phyloP scores from a whole-genome alignment of 2,888 invertebrate genomes.

The Agapetus fuscipes region DNA sequence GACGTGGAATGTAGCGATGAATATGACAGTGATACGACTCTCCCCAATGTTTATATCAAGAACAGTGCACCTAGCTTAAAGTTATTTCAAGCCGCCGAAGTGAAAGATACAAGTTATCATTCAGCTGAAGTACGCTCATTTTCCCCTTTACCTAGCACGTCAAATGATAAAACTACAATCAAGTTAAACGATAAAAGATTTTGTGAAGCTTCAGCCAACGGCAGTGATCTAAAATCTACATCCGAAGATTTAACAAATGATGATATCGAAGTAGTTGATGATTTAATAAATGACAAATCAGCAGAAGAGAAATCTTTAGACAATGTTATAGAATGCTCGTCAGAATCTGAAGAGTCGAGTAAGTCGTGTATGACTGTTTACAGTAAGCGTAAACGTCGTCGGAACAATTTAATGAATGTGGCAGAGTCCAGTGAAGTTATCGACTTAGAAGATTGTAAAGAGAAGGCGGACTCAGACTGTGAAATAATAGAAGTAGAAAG shows the following conservation, averaged over 20 bases:
- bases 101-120: neutral
- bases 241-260: constrained; percentile 1
- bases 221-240: neutral
- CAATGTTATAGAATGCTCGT: constrained; percentile 10
- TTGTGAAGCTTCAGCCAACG: constrained; percentile 3
- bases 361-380: neutral
- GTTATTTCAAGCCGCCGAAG: too few species aligned
- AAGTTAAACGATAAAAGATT: constrained; percentile 13
- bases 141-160: constrained; percentile 16
- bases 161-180: constrained; percentile 10
- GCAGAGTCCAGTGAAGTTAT: constrained; percentile 1
- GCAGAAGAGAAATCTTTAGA: neutral
- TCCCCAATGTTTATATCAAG: too few species aligned
- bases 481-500: constrained; percentile 8
- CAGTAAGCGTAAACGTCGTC: neutral
- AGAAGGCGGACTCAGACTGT: constrained; percentile 8
- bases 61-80: too few species aligned
- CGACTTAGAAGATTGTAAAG: constrained; percentile 3
- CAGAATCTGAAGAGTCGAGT: constrained; percentile 2
- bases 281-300: neutral
- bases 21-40: too few species aligned
- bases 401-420: neutral
- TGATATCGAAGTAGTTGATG: neutral
- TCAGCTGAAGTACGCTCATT: constrained; percentile 4
- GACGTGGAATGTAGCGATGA: too few species aligned